Percentiles rank a stretch among this genome's conserved stretches.
Conservation (phyloP, 2,113 vertebrate genomes). For the Jaculus jaculus region DNA sequence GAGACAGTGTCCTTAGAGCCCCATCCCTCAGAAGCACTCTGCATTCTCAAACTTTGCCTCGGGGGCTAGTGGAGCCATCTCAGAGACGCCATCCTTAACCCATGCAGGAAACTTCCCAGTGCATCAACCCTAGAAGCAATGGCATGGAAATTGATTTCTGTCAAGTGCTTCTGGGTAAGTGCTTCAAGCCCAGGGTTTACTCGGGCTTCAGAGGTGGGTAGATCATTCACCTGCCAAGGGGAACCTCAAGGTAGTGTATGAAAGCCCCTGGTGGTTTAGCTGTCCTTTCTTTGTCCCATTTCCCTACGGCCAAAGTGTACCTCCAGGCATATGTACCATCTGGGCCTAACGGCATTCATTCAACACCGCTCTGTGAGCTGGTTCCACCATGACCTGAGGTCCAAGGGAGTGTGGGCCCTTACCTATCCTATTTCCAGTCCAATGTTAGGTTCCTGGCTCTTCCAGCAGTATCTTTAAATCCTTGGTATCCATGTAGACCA, state of each 20-base stretch:
- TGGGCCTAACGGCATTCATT: background rate
- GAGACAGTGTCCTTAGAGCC: background rate
- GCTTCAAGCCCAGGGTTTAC: background rate
- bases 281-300: background rate
- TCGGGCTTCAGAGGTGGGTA: background rate
- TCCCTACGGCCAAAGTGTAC: background rate
- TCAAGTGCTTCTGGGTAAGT: background rate
- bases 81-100: background rate
- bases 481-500: background rate
- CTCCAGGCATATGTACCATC: background rate
- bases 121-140: background rate
- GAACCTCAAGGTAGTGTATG: background rate
- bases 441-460: too few species aligned
- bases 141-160: background rate
- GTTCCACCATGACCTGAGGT: background rate
- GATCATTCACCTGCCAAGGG: background rate
- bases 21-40: background rate
- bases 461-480: background rate
- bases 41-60: background rate
- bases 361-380: background rate
- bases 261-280: fast-evolving
- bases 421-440: background rate
- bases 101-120: background rate
- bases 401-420: background rate
- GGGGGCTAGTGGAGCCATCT: background rate